These are phyloP conservation scores for Rostratula benghalensis DNA, from an alignment of 2,113 vertebrate genomes.

Conservation along the genomic window DNA sequence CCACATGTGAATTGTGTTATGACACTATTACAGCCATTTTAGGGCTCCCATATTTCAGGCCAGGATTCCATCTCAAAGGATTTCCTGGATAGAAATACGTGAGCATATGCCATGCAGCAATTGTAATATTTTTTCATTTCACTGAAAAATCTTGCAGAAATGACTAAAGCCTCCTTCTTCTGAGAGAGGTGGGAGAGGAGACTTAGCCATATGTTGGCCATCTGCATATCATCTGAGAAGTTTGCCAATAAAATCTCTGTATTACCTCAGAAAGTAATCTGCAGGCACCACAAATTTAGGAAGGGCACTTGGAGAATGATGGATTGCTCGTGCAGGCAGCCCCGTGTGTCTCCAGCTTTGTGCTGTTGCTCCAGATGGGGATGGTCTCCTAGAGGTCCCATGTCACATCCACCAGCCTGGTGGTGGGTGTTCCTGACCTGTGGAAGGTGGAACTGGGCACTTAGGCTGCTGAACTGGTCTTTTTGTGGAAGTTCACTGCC, in stretches of 20 bases:
- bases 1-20: background rate
- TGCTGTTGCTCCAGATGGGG: background rate
- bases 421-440: rapidly evolving
- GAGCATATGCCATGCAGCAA: background rate
- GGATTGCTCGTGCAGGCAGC: background rate
- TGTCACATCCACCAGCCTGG: background rate
- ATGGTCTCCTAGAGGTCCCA: rapidly evolving
- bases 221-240: background rate
- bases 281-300: background rate
- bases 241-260: background rate
- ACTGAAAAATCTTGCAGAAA: background rate
- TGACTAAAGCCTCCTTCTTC: background rate
- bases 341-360: background rate
- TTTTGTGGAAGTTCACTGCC: background rate
- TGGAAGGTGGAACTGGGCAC: background rate
- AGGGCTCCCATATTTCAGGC: background rate
- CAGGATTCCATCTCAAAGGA: background rate
- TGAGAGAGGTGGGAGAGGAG: background rate
- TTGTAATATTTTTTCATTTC: background rate
- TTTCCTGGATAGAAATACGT: background rate
- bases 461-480: background rate
- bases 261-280: background rate
- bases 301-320: background rate
- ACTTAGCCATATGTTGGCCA: background rate
- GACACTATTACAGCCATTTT: background rate